Base-by-base conservation (phyloP, 2,113 vertebrate species). In the Porphyrio hochstetteri region DNA sequence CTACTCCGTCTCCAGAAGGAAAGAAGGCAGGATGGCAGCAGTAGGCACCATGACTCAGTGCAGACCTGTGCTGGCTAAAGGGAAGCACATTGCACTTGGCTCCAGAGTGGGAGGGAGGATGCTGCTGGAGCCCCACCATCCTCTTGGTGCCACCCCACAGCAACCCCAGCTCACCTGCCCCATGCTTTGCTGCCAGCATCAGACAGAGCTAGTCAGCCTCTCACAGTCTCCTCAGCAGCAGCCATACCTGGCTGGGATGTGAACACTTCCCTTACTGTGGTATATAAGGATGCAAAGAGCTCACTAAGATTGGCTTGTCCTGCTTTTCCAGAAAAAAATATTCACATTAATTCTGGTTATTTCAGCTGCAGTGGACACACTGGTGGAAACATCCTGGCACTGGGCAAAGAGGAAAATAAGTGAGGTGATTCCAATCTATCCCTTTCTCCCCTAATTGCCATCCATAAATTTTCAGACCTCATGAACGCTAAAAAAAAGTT, bases 391-490 rank as follows among this genome's bases (percentile, higher is more conserved):
- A 33, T 56, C 25, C 64, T 57, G 35, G 20, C 20, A 55, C 17
- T 68, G 53, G 29, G 25, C n/a, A 75, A 93, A 88, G 23, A 52
- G 40, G 25, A 94, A 21, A 87, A 91, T 59, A 70, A 85, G 16
- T 25, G 67, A 93, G 53, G 36, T 64, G 74, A 52, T 25, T 69
- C 18, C 17, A 2, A 2, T 50, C 28, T 63, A 46, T 59, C 76
- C 67, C 33, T 79, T 82, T 10, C 29, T 87, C 40, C 42, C 24
- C 61, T 44, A 48, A 82, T 44, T 77, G n/a, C 9, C 74, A 79
- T 23, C 20, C 15, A 18, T 61, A 35, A 82, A 89, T 77, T 94
- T 59, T 76, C 57, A 76, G 42, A 70, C 6, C 13, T 69, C 4
- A 0, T 53, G 9, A 76, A 19, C 27, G 59, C 29, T 84, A 31